Base-by-base conservation (phyloP, 2,888 invertebrate genomes). In the Lasioglossum vierecki region DNA sequence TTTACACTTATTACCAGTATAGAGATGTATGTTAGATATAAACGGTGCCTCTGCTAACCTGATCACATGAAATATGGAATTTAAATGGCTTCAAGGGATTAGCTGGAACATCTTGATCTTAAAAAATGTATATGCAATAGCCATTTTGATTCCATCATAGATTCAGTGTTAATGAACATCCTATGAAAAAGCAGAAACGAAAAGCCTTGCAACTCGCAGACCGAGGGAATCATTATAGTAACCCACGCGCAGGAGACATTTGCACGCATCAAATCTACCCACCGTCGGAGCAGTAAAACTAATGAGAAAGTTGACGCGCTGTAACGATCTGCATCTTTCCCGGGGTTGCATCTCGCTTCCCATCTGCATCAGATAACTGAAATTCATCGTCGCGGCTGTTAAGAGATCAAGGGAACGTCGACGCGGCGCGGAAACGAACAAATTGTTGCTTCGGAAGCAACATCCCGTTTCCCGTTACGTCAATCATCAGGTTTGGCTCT, bases 401-500 rank as follows among this genome's bases (percentile, higher is more conserved):
- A 76, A 66, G 80, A 75, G 81, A 88, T 81, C 78, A 76, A 73
- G 74, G 76, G 35, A 72, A 72, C 39, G 85, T 75, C 74, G 79
- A 83, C 79, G 84, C 81, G 79, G 26, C 78, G 85, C 81, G 79
- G 30, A 9, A 82, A 81, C 81, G 89, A 84, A 85, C 83, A 81
- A 82, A 89, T 89, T 89, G 90, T 89, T 85, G 88, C 82, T 57
- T 79, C 75, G 79, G 74, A 72, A 66, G 71, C 73, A 77, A 57
- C 82, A 68, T 76, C 66, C 81, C 82, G 80, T 72, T 86, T 83
- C 70, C 85, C 82, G 82, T 26, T 83, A 75, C 84, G 86, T 90
- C 90, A 87, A 90, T 88, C 90, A 82, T 63, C 77, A 76, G 63
- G 30, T 39, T 68, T 26, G 74, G 72, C 78, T n/a, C 63, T 77